A percentile compares a stretch with the other conserved stretches of the same genome.
Conservation (phyloP, 2,113 vertebrate species). For the Corythornis cristatus region DNA sequence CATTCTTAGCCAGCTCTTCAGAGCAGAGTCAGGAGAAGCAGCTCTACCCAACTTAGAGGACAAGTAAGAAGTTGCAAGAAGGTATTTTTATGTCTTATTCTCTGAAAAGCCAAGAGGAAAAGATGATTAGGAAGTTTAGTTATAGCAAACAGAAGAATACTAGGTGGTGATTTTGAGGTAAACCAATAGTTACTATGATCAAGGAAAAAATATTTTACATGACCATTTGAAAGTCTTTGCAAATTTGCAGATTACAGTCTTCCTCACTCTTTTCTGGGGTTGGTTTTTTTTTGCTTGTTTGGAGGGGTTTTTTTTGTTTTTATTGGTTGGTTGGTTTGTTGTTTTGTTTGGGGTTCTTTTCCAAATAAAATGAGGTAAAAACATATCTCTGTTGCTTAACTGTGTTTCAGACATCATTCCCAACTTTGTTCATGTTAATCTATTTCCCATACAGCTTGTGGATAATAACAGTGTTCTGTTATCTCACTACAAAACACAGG, state of each 20-base stretch:
- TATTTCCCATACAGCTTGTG: neutral
- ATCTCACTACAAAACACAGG: neutral
- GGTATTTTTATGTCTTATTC: neutral
- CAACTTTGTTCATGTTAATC: neutral
- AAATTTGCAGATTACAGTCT: neutral
- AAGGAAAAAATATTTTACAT: neutral
- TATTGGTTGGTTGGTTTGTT: neutral
- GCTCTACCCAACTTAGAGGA: neutral
- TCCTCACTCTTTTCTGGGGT: neutral
- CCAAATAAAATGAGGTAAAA: neutral
- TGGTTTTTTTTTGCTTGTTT: neutral
- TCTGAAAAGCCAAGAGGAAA: neutral
- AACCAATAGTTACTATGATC: neutral
- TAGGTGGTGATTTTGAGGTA: neutral
- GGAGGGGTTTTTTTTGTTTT: neutral
- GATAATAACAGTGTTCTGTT: neutral
- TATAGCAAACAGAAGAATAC: neutral
- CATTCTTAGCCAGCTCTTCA: slow-evolving; percentile 27
- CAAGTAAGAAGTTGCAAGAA: neutral
- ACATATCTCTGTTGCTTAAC: neutral
- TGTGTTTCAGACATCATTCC: neutral
- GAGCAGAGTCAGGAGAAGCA: neutral
- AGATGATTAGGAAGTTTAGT: neutral
- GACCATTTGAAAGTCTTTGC: neutral
- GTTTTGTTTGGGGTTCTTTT: neutral